Percentiles rank a stretch among this genome's conserved stretches.
Evolutionary conservation across 2,797 vertebrate species (phyloP).

Genomic region (Martes flavigula): DNA sequence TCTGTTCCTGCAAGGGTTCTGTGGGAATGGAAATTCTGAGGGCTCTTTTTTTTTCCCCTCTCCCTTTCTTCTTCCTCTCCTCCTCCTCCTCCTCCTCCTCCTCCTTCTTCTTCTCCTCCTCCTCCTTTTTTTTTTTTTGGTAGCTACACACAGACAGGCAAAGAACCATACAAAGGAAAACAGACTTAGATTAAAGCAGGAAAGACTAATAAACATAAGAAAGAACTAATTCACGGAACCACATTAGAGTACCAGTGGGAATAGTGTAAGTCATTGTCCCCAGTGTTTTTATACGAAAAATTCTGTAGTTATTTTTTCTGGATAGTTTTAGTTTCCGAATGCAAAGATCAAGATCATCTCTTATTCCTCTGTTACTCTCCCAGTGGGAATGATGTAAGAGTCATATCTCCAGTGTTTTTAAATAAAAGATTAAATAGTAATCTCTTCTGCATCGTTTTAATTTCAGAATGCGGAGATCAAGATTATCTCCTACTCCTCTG

Average conservation of each 20-base stretch:
- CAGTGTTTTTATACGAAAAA: not conserved
- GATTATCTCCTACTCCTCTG: not conserved
- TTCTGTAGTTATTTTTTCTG: not conserved
- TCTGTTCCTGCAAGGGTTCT: not conserved
- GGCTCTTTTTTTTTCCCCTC: too few species aligned
- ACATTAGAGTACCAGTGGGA: not conserved
- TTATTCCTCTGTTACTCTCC: not conserved
- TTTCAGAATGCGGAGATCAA: not conserved
- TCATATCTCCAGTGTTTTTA: not conserved
- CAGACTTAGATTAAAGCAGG: not conserved
- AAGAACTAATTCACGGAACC: not conserved
- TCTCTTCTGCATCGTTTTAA: not conserved
- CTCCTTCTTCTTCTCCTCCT: too few species aligned
- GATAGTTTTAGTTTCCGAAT: slow-evolving; percentile 11
- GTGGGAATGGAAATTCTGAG: not conserved
- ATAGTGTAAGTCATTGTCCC: not conserved
- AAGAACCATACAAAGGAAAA: slow-evolving; percentile 12
- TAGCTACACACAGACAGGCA: not conserved
- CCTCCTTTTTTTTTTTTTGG: too few species aligned
- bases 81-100: too few species aligned
- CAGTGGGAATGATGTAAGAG: not conserved
- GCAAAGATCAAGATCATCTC: not conserved
- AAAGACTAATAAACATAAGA: slow-evolving; percentile 4
- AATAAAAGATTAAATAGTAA: not conserved
- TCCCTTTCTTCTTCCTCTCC: too few species aligned